A percentile compares a stretch with the other conserved stretches of the same genome.
These are phyloP conservation scores for Patella depressa DNA, from an alignment of 2,888 invertebrate genomes.

Conservation along the genomic window DNA sequence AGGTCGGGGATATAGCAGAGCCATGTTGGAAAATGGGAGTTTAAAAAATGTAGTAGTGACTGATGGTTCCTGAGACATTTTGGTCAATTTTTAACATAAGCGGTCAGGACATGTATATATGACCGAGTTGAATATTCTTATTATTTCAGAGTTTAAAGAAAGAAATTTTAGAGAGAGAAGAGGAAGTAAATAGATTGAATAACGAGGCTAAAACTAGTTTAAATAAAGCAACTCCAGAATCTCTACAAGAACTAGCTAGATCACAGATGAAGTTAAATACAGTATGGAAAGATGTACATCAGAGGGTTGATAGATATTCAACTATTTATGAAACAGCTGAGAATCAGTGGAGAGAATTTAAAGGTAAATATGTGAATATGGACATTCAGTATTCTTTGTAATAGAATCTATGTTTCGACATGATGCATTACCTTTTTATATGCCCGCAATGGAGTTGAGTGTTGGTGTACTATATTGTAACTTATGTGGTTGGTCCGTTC, in stretches of 20 bases:
- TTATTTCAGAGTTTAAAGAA: constrained; percentile 49
- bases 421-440: no score
- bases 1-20: no score
- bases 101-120: no score
- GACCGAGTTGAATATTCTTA: not conserved
- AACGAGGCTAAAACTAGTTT: constrained; percentile 57
- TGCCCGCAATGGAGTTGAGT: no score
- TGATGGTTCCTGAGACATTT: no score
- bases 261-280: constrained; percentile 60
- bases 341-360: constrained; percentile 62
- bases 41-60: no score
- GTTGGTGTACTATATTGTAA: no score
- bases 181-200: constrained; percentile 51
- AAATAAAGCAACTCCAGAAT: constrained; percentile 53
- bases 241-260: constrained; percentile 56
- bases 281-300: constrained; percentile 63
- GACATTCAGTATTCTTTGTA: no score
- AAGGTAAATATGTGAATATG: constrained; percentile 40
- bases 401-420: no score
- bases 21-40: no score
- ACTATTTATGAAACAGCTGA: constrained; percentile 56
- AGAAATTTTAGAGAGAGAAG: constrained; percentile 51
- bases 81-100: no score
- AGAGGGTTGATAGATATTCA: constrained; percentile 60
- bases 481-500: no score